A percentile compares a stretch with the other conserved stretches of the same genome.
Conservation (phyloP, 2,113 vertebrate genomes). For the Myotis davidii region DNA sequence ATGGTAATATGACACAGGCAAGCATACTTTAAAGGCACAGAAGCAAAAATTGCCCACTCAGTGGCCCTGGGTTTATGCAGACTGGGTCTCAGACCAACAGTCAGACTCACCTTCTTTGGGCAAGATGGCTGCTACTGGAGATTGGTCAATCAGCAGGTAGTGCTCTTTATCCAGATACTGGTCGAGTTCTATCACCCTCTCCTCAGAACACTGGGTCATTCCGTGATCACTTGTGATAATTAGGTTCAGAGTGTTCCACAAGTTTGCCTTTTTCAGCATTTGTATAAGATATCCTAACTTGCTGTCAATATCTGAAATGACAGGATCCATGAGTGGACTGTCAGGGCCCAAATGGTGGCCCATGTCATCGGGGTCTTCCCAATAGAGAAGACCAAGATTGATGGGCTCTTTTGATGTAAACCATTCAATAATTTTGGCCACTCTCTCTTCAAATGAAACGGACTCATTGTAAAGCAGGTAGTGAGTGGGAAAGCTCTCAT, state of each 20-base stretch:
- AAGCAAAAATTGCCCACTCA: neutral
- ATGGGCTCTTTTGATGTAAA: constrained; percentile 88
- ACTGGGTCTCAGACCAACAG: neutral
- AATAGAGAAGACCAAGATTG: constrained; percentile 93
- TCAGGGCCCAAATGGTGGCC: constrained; percentile 92
- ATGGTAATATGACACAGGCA: neutral
- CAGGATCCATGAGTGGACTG: constrained; percentile 86
- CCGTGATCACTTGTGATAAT: constrained; percentile 95
- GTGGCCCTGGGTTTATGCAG: rapidly evolving
- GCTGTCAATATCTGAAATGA: constrained; percentile 90
- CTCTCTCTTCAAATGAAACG: constrained; percentile 89
- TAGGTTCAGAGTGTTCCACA: constrained; percentile 90
- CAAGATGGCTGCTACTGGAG: constrained; percentile 91
- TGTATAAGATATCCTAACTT: constrained; percentile 92
- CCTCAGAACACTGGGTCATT: constrained; percentile 90
- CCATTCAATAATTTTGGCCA: constrained; percentile 90
- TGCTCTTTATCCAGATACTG: constrained; percentile 88
- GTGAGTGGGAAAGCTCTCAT: constrained; percentile 85
- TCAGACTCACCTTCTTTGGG: constrained; percentile 90
- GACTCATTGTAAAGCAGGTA: constrained; percentile 91
- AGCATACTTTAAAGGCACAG: neutral
- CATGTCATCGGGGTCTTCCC: constrained; percentile 94
- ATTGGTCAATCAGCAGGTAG: constrained; percentile 91
- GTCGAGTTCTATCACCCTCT: constrained; percentile 92
- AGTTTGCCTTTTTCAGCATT: constrained; percentile 86